These are phyloP conservation scores for Ips nitidus DNA, from an alignment of 1,140 invertebrate species.

Conservation along the genomic window DNA sequence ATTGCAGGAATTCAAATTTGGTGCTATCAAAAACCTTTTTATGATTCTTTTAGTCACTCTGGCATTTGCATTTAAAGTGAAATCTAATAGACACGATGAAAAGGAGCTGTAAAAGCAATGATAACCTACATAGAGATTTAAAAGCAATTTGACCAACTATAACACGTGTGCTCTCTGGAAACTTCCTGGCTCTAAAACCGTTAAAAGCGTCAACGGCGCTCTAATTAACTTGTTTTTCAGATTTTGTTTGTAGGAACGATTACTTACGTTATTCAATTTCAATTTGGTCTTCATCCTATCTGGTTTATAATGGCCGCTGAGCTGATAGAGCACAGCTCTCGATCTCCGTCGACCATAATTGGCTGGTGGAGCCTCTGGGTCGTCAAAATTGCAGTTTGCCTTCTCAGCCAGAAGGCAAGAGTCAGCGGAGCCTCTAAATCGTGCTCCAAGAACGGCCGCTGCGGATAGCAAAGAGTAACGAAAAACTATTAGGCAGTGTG, in stretches of 20 bases:
- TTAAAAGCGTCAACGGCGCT: no score
- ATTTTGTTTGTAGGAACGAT: neutral
- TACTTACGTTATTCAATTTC: slow-evolving; percentile 91
- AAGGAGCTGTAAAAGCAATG: no score
- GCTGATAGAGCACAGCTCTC: slow-evolving; percentile 92
- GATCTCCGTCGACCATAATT: slow-evolving; percentile 89
- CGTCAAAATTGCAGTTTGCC: slow-evolving; percentile 74
- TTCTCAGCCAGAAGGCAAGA: slow-evolving; percentile 71
- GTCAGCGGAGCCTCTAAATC: slow-evolving; percentile 64
- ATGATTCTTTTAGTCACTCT: no score
- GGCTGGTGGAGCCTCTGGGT: slow-evolving; percentile 78
- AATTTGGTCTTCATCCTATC: slow-evolving; percentile 92
- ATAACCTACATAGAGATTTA: no score
- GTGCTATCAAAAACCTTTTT: no score
- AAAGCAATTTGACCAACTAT: no score
- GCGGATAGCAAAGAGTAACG: slow-evolving; percentile 51
- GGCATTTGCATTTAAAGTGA: no score
- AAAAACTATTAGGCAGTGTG: slow-evolving; percentile 37
- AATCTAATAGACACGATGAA: no score
- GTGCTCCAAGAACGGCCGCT: slow-evolving; percentile 69
- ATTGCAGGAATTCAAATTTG: no score
- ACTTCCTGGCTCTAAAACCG: no score
- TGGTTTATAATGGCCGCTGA: slow-evolving; percentile 93
- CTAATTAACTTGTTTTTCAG: no score
- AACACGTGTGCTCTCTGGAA: no score